Conservation (phyloP, 2,113 vertebrate genomes). For the Cricetomys ansorgei region DNA sequence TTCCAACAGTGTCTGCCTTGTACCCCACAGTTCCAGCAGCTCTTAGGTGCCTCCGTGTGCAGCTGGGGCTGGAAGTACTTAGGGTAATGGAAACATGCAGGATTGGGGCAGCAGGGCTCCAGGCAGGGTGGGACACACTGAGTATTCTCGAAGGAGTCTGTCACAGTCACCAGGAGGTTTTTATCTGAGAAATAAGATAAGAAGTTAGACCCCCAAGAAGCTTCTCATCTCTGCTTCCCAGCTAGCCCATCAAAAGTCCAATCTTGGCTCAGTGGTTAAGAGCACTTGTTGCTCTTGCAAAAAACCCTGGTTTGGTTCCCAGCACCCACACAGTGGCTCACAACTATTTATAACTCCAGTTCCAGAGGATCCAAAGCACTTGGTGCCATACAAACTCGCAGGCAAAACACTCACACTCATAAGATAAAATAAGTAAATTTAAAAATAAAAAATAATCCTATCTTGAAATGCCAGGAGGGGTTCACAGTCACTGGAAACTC, state of each 20-base stretch:
- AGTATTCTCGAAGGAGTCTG: conserved; percentile 87
- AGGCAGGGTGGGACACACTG: conserved; percentile 71
- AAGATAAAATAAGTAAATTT: neutral
- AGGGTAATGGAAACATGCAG: conserved; percentile 86
- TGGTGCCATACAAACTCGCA: neutral
- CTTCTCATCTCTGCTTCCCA: neutral
- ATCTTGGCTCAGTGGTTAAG: neutral
- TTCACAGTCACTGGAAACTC: neutral
- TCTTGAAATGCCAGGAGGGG: neutral
- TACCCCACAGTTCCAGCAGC: conserved; percentile 60
- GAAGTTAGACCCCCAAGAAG: neutral
- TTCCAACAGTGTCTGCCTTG: rapidly evolving
- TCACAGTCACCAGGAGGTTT: conserved; percentile 85
- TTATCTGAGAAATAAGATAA: conserved; percentile 71
- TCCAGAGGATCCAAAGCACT: neutral
- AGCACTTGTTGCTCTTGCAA: neutral
- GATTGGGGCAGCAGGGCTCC: conserved; percentile 44
- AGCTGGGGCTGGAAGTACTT: conserved; percentile 77
- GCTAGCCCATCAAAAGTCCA: neutral
- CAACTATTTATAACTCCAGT: neutral
- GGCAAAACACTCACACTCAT: neutral
- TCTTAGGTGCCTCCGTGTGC: conserved; percentile 37
- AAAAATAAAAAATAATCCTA: neutral
- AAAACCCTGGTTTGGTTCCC: neutral
- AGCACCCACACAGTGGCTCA: neutral